phyloP scores from a whole-genome alignment of 2,888 invertebrate species.

The Plebejus melissa region DNA sequence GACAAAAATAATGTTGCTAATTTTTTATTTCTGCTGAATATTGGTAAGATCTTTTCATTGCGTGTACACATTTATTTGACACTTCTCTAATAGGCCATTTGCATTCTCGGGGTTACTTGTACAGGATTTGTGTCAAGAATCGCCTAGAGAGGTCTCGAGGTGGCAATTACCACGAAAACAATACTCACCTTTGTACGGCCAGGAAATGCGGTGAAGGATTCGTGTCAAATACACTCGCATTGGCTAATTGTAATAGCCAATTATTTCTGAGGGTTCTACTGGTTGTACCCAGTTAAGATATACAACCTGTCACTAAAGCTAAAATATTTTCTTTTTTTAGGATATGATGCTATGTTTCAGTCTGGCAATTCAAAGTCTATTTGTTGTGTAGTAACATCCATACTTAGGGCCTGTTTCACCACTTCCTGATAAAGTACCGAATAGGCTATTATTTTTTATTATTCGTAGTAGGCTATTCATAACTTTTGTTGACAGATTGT shows the following conservation, averaged over 20 bases:
- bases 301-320: not conserved
- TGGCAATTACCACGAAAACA: slow-evolving; percentile 31
- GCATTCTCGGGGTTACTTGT: slow-evolving; percentile 10
- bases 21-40: no score
- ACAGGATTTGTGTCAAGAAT: slow-evolving; percentile 45
- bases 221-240: slow-evolving; percentile 12
- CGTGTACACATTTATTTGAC: no score
- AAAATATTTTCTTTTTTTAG: not conserved
- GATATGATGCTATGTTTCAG: no score
- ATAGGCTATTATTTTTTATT: no score
- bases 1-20: no score
- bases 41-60: no score
- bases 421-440: no score
- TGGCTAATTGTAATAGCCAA: not conserved
- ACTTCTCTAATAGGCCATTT: not conserved
- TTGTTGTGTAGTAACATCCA: no score
- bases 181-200: slow-evolving; percentile 9
- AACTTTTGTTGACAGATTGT: no score
- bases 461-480: no score
- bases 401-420: no score
- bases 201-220: not conserved
- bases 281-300: not conserved
- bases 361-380: no score
- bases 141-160: slow-evolving; percentile 40
- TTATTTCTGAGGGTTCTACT: not conserved